Percentiles rank a stretch among this genome's conserved stretches.
These are phyloP conservation scores for Proteles cristata DNA, from an alignment of 2,113 vertebrate genomes.

Conservation along the genomic window DNA sequence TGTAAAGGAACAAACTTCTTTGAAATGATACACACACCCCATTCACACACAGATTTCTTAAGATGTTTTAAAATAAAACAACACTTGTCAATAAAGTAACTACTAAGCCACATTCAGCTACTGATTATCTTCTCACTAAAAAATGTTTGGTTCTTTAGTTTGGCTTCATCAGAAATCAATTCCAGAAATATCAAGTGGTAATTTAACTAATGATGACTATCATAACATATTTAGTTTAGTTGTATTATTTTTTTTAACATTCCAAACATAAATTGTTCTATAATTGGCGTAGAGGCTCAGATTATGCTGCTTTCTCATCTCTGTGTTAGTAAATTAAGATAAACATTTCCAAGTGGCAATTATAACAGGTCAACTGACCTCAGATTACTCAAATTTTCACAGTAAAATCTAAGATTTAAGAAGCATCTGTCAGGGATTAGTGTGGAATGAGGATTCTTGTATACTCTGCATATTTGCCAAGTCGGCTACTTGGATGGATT, in stretches of 20 bases:
- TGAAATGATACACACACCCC: neutral
- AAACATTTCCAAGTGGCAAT: constrained; percentile 23
- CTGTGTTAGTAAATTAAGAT: constrained; percentile 27
- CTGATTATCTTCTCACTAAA: neutral
- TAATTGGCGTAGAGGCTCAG: neutral
- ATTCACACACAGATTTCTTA: neutral
- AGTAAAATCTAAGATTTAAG: constrained; percentile 19
- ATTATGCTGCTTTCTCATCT: neutral
- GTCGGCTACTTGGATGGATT: neutral
- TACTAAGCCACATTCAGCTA: neutral
- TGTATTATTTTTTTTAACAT: constrained; percentile 33
- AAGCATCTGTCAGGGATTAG: neutral
- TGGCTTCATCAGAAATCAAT: constrained; percentile 10
- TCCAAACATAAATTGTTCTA: neutral
- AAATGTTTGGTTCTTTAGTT: neutral
- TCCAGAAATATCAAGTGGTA: neutral
- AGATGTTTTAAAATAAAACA: constrained; percentile 21
- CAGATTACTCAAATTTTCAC: constrained; percentile 33
- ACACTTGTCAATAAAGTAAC: neutral
- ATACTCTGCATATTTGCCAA: neutral
- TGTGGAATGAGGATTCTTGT: neutral
- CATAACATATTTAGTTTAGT: neutral
- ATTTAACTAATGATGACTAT: neutral
- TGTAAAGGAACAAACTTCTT: constrained; percentile 36
- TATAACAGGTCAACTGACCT: constrained; percentile 1